Conservation (phyloP, 2,113 vertebrate species). For the Sigmodon hispidus region DNA sequence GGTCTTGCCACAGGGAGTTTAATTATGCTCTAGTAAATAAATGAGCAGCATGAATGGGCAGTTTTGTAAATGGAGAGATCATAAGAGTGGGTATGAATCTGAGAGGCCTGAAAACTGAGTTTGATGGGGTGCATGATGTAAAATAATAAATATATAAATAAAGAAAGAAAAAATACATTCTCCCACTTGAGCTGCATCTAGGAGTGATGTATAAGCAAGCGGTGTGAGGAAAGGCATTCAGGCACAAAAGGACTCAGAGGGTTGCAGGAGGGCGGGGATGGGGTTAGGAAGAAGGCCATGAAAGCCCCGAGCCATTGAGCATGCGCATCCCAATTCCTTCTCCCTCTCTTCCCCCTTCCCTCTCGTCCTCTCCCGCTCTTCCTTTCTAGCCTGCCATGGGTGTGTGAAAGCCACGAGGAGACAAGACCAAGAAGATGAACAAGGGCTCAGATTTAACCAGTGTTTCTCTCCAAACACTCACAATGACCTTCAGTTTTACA, state of each 20-base stretch:
- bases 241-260: not conserved
- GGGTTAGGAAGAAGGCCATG: not conserved
- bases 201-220: not conserved
- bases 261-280: accelerated
- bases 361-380: not conserved
- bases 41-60: too few relatives aligned
- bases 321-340: not conserved
- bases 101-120: too few relatives aligned
- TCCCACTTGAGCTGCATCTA: not conserved
- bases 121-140: too few relatives aligned
- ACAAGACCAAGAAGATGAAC: not conserved
- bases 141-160: too few relatives aligned
- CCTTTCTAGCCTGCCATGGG: too few relatives aligned
- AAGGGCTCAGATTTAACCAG: not conserved
- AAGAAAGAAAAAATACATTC: too few relatives aligned
- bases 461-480: not conserved
- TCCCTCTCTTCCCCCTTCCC: not conserved
- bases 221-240: not conserved
- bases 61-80: too few relatives aligned
- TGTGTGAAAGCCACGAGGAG: not conserved
- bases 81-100: too few relatives aligned
- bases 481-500: not conserved
- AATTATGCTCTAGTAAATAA: too few relatives aligned
- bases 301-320: not conserved
- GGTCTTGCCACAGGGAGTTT: too few relatives aligned